A percentile compares a stretch with the other conserved stretches of the same genome.
phyloP scores from a whole-genome alignment of 2,888 invertebrate genomes.

The Adineta ricciae region DNA sequence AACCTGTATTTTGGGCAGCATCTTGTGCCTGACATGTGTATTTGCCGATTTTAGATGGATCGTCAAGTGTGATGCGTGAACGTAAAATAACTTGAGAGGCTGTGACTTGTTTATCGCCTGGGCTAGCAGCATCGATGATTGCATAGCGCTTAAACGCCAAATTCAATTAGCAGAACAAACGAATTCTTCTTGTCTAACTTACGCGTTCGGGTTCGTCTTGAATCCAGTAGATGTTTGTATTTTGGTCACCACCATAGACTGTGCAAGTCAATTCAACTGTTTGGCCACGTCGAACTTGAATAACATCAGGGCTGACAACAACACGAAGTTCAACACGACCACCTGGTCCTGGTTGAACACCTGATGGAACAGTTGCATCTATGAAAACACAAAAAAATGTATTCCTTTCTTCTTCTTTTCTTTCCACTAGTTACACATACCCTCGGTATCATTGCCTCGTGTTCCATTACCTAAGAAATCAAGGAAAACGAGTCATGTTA shows the following conservation, averaged over 20 bases:
- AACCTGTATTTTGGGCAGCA: background rate
- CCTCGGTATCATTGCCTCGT: background rate
- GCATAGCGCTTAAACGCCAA: background rate
- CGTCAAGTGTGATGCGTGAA: background rate
- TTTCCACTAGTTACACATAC: background rate
- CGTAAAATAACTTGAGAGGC: background rate
- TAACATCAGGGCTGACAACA: background rate
- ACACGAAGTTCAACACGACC: background rate
- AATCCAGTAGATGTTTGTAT: background rate
- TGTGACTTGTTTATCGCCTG: background rate
- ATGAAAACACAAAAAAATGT: background rate
- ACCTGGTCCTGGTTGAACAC: background rate
- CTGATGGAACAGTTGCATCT: background rate
- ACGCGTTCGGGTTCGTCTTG: conserved; percentile 17
- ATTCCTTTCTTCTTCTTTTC: no score
- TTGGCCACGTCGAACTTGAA: background rate
- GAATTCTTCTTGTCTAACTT: background rate
- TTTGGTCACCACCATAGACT: background rate
- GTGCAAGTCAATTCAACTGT: background rate
- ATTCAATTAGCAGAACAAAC: background rate
- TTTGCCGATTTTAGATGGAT: conserved; percentile 1
- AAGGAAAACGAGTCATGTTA: no score
- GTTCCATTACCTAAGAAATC: background rate
- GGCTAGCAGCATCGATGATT: background rate
- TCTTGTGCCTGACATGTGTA: conserved; percentile 1